Conservation (phyloP, 2,888 invertebrate species). For the Caenorhabditis plicata region DNA sequence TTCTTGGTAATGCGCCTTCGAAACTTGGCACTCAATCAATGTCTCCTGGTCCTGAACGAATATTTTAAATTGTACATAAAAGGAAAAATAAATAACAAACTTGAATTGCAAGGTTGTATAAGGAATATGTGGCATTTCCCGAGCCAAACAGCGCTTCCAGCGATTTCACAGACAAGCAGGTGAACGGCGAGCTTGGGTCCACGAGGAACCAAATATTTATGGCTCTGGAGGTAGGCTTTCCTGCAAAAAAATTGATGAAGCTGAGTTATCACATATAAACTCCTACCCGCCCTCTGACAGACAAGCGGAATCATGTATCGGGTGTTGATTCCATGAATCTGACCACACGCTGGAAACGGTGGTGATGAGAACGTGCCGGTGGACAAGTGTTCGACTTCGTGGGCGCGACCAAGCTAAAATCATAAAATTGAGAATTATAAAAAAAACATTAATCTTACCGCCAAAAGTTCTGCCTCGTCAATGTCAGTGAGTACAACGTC, state of each 20-base stretch:
- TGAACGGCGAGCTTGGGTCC: slow-evolving; percentile 26
- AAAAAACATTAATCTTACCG: slow-evolving; percentile 20
- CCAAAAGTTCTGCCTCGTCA: slow-evolving; percentile 29
- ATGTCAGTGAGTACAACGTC: slow-evolving; percentile 36
- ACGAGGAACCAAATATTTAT: slow-evolving; percentile 32
- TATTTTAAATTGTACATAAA: slow-evolving; percentile 15
- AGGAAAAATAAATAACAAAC: slow-evolving; percentile 20
- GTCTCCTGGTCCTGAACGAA: slow-evolving; percentile 33
- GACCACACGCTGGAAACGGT: slow-evolving; percentile 32
- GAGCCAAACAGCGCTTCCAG: slow-evolving; percentile 21
- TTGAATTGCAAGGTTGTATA: slow-evolving; percentile 20
- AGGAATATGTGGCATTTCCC: slow-evolving; percentile 15
- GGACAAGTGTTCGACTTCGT: slow-evolving; percentile 28
- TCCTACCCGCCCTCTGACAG: slow-evolving; percentile 23
- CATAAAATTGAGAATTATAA: slow-evolving; percentile 17
- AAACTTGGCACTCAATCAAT: slow-evolving; percentile 31
- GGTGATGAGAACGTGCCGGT: slow-evolving; percentile 28
- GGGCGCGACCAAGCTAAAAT: slow-evolving; percentile 15
- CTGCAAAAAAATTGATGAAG: slow-evolving; percentile 5
- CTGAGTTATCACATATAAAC: slow-evolving; percentile 6
- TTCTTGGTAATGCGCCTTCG: slow-evolving; percentile 28
- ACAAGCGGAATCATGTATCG: slow-evolving; percentile 33
- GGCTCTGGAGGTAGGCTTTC: slow-evolving; percentile 18
- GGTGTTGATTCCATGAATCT: slow-evolving; percentile 24
- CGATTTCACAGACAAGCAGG: slow-evolving; percentile 32